Conservation (phyloP, 2,888 invertebrate species). For the Agrochola lota region DNA sequence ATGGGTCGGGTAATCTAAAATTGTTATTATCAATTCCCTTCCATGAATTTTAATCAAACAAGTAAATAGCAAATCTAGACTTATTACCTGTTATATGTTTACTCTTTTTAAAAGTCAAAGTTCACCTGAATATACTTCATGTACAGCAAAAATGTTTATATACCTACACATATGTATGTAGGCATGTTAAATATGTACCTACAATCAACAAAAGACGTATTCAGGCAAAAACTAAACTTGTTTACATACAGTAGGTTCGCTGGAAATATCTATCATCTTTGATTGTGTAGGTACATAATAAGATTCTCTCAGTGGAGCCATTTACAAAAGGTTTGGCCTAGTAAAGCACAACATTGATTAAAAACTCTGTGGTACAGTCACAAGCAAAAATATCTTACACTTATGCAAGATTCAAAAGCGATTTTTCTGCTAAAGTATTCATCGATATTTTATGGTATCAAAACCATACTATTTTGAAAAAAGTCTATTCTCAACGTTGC, state of each 20-base stretch:
- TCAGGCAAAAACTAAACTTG: slow-evolving; percentile 2
- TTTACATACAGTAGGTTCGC: background rate
- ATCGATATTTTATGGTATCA: background rate
- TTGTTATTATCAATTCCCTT: slow-evolving; percentile 13
- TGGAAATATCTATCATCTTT: slow-evolving; percentile 1
- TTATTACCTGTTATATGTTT: background rate
- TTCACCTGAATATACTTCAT: background rate
- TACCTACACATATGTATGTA: background rate
- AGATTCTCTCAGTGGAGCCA: background rate
- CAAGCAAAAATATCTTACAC: background rate
- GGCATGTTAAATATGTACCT: background rate
- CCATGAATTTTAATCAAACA: slow-evolving; percentile 25
- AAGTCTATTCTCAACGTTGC: background rate
- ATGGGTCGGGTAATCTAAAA: slow-evolving; percentile 30
- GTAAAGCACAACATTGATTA: background rate
- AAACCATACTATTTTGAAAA: background rate
- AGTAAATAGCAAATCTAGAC: background rate
- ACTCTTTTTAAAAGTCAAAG: background rate
- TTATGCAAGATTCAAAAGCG: background rate
- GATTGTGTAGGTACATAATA: background rate
- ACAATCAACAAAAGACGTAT: slow-evolving; percentile 10
- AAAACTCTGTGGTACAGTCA: background rate
- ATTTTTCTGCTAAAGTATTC: background rate
- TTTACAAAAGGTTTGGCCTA: background rate
- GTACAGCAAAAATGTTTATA: background rate